Conservation (phyloP, 2,888 invertebrate genomes). For the Ctena decussata region DNA sequence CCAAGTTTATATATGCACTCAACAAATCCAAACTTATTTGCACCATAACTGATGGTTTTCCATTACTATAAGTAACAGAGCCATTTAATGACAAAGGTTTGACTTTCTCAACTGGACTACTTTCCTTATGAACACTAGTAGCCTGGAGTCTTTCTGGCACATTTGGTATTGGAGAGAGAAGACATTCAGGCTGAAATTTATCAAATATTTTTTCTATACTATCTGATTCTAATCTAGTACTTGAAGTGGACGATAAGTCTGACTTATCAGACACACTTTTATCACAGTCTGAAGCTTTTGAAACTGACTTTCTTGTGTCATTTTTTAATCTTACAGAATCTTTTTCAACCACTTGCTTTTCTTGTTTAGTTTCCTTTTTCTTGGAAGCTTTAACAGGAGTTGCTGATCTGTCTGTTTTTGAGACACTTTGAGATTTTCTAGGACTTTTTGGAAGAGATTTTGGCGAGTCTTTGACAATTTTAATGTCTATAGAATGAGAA, state of each 20-base stretch:
- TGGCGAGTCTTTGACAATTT: constrained; percentile 26
- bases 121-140: constrained; percentile 1
- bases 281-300: constrained; percentile 22
- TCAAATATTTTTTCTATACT: constrained; percentile 48
- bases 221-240: constrained; percentile 19
- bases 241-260: constrained; percentile 31
- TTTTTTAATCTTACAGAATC: constrained; percentile 62
- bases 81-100: constrained; percentile 44
- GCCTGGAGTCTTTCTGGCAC: constrained; percentile 18
- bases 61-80: constrained; percentile 50
- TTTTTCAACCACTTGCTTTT: constrained; percentile 50
- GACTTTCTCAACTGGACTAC: background rate
- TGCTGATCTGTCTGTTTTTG: background rate
- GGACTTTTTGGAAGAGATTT: constrained; percentile 54
- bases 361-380: constrained; percentile 37
- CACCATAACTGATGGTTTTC: constrained; percentile 63
- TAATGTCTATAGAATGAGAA: constrained; percentile 21
- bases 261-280: constrained; percentile 37
- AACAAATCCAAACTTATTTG: constrained; percentile 61
- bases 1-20: constrained; percentile 30
- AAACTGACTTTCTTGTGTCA: constrained; percentile 45
- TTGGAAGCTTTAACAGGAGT: constrained; percentile 11
- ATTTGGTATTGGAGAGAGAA: constrained; percentile 58
- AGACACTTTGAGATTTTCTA: constrained; percentile 37
- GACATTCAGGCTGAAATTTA: constrained; percentile 45